These are phyloP conservation scores for Mimachlamys varia DNA, from an alignment of 2,888 invertebrate species.

Conservation along the genomic window DNA sequence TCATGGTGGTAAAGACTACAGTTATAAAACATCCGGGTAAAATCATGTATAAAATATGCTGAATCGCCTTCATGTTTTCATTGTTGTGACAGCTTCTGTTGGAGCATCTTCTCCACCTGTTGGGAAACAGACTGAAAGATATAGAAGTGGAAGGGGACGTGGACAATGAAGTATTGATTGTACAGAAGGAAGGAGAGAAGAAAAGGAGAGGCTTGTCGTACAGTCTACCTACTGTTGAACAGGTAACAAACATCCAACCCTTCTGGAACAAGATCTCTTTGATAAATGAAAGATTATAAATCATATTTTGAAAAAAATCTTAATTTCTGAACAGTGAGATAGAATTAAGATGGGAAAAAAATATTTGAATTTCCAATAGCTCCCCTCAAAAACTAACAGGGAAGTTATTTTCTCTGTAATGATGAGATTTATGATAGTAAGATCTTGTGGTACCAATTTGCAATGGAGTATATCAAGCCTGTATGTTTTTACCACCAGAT, in stretches of 20 bases:
- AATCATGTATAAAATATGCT: too few species aligned
- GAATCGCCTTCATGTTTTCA: neutral
- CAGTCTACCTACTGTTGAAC: neutral
- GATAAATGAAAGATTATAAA: too few species aligned
- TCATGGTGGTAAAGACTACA: too few species aligned
- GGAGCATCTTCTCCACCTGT: slow-evolving; percentile 59
- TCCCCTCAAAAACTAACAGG: too few species aligned
- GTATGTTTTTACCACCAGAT: slow-evolving; percentile 57
- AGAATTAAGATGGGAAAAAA: too few species aligned
- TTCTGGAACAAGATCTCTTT: too few species aligned
- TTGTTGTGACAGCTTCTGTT: slow-evolving; percentile 59
- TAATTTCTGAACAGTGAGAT: too few species aligned
- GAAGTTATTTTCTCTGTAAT: too few species aligned
- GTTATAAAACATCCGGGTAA: too few species aligned
- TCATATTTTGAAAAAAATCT: too few species aligned
- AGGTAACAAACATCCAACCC: neutral
- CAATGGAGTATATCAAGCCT: neutral
- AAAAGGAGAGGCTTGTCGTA: neutral
- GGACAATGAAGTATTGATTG: neutral
- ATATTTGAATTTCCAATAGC: too few species aligned
- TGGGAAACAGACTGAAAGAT: slow-evolving; percentile 46
- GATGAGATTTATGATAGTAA: too few species aligned
- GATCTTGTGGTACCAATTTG: neutral
- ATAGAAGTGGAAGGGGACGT: neutral
- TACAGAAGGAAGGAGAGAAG: neutral